Evolutionary conservation across 2,113 vertebrate species (phyloP), one percentile per base, ranked within the genome.

Genomic region (Sebastes schlegelii): DNA sequence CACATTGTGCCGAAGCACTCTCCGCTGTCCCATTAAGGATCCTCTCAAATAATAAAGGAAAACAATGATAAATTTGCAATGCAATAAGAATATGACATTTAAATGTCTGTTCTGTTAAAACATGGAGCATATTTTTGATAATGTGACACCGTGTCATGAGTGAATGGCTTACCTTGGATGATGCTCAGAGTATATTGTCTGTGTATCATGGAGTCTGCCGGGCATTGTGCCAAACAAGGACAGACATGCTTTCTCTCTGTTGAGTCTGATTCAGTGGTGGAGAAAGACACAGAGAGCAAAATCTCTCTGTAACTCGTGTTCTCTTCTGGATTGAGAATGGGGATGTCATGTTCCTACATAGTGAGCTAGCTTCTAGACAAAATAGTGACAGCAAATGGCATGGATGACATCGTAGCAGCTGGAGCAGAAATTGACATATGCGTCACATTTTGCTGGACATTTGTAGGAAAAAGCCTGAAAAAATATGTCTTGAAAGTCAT

Each of bases 201-300:
- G 14, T 17, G 7, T 34, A 26, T 66, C 51, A 34, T 52, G 21
- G 45, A 71, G 34, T 48, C 60, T 80, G 57, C 10, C 13, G 34
- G 11, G 5, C 40, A 62, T 61, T 16, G 6, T 49, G 12, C n/a
- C 55, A 21, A 57, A 45, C 58, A 57, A 49, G 42, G 60, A 76
- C 49, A 62, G 55, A 68, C 3, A 6, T 46, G 42, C 12, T 12
- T 9, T 74, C 19, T 74, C n/a, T 52, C 3, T n/a, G 52, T 51
- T 79, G 78, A 77, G 42, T 54, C 23, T 78, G 70, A 90, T 85
- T 70, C 34, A 64, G 48, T 23, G 64, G 57, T 60, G 14, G n/a
- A 78, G 43, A 52, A 23, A 40, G 43, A 49, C 21, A 12, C 26
- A 0, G 40, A 40, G 70, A 46, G n/a, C 49, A 52, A 17, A 52